Base-by-base conservation (phyloP, 2,113 vertebrate species). In the Penelope pileata region DNA sequence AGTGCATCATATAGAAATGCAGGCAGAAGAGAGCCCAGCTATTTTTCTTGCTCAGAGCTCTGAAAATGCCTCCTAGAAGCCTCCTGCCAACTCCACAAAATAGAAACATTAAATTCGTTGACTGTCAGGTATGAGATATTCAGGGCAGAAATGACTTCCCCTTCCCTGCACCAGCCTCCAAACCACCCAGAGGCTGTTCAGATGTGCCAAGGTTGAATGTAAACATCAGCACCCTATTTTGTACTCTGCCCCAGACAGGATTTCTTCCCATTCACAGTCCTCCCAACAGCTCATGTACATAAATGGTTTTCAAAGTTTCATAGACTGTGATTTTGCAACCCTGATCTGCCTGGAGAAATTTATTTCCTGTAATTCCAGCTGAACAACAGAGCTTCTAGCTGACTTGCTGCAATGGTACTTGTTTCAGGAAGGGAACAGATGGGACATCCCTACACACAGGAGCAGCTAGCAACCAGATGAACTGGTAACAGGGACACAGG, bases 321-420 rank as follows among this genome's bases (percentile, higher is more conserved):
- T 51, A 80, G 27, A 40, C 2, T 32, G 79, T 18, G 30, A 45
- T 83, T 94, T 93, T 76, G 54, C 76, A 94, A 84, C 47, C 22
- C 50, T 75, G 54, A 83, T 18, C 45, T 54, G 47, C 50, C 84
- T 56, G 63, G 64, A 60, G 32, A 66, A 73, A 80, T 79, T 79
- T 48, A 66, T 87, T 91, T 95, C 47, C 53, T 96, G 86, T 93
- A 93, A 92, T 95, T 88, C 80, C 73, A 83, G 76, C 47, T 86
- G 50, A 83, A 80, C 43, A 43, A 76, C 40, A 81, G 47, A 91
- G 68, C 45, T 90, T 54, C 51, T 83, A 3, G 4, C 59, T 90
- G 72, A 83, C 53, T 77, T 32, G 43, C 50, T 47, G 24, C 30
- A 43, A 21, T 42, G 43, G 58, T 43, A 64, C 58, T 34, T 51